phyloP scores from a whole-genome alignment of 2,113 vertebrate genomes.

The Baryphthengus martii region DNA sequence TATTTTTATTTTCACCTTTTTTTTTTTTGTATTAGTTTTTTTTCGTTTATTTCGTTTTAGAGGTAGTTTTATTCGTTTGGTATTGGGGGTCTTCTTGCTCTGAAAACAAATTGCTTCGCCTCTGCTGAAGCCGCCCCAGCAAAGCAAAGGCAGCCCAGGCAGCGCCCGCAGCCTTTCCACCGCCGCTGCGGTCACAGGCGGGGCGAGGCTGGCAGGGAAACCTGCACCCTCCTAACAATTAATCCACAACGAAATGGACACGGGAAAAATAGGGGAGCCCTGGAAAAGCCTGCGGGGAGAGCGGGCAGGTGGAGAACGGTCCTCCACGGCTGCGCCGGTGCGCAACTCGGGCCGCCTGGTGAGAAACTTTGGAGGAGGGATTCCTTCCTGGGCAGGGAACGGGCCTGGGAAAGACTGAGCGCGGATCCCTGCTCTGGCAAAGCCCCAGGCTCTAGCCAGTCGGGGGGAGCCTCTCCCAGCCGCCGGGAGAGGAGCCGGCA shows the following conservation, averaged over 20 bases:
- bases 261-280: rapidly evolving
- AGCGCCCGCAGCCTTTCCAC: not conserved
- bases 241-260: not conserved
- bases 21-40: not conserved
- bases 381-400: not conserved
- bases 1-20: not conserved
- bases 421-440: too few species aligned
- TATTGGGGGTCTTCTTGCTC: not conserved
- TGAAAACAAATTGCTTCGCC: not conserved
- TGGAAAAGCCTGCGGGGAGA: not conserved
- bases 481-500: not conserved
- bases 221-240: not conserved
- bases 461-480: too few species aligned
- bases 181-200: not conserved
- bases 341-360: not conserved
- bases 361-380: not conserved
- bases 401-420: not conserved
- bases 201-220: not conserved
- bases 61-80: not conserved
- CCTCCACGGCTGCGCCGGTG: rapidly evolving
- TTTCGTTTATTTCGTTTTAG: not conserved
- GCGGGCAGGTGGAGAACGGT: not conserved
- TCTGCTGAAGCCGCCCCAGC: not conserved
- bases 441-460: not conserved
- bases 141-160: not conserved